These are phyloP conservation scores for Talpa occidentalis DNA, from an alignment of 2,113 vertebrate species.

Conservation along the genomic window DNA sequence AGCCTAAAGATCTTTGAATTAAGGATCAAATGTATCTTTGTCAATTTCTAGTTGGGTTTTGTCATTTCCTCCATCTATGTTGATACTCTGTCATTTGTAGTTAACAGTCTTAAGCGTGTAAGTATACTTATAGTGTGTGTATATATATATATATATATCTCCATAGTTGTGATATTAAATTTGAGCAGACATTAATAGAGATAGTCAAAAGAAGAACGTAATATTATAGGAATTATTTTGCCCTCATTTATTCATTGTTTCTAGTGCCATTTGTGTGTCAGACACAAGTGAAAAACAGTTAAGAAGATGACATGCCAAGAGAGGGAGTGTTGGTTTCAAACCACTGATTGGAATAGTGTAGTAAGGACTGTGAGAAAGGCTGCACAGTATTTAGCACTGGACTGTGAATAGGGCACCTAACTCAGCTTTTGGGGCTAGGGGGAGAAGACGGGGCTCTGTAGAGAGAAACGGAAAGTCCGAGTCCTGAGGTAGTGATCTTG, in stretches of 20 bases:
- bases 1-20: background rate
- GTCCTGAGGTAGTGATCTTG: background rate
- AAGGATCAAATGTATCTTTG: background rate
- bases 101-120: background rate
- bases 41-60: background rate
- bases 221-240: accelerated
- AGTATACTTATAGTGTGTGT: slow-evolving; percentile 1
- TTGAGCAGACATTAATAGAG: background rate
- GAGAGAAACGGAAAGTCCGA: accelerated
- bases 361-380: background rate
- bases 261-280: background rate
- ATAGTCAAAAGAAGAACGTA: background rate
- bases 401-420: accelerated
- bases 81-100: background rate
- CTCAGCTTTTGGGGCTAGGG: too few relatives aligned
- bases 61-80: background rate
- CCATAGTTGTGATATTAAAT: background rate
- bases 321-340: background rate
- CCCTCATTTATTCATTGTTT: background rate
- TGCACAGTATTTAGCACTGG: background rate
- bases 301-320: background rate
- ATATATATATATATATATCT: background rate
- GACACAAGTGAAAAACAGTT: background rate
- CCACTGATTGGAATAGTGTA: background rate
- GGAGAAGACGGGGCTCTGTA: accelerated